Percentiles rank a stretch among this genome's conserved stretches.
These are phyloP conservation scores for Dromas ardeola DNA, from an alignment of 2,113 vertebrate species.

Conservation along the genomic window DNA sequence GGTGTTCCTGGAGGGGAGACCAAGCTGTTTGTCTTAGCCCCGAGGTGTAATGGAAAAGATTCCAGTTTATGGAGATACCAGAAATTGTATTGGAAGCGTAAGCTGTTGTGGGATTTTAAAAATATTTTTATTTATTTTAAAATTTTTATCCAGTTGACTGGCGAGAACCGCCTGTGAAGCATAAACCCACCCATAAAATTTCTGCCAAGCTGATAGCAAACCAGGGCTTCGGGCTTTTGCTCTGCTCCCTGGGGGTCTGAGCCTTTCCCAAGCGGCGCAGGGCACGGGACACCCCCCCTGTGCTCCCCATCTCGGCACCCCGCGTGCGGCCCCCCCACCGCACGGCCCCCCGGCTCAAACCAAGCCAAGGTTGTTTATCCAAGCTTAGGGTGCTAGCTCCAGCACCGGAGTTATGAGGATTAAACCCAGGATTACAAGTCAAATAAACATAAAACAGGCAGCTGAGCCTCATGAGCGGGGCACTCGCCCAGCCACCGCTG, in stretches of 20 bases:
- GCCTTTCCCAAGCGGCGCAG: not conserved
- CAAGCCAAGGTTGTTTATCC: not conserved
- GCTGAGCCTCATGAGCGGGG: not conserved
- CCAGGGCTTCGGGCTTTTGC: not conserved
- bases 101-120: not conserved
- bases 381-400: not conserved
- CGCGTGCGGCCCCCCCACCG: fast-evolving
- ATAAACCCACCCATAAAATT: not conserved
- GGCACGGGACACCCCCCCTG: not conserved
- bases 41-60: not conserved
- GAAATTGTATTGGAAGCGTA: not conserved
- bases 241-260: not conserved
- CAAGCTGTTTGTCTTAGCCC: not conserved
- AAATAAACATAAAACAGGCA: not conserved
- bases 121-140: not conserved
- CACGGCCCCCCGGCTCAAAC: not conserved
- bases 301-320: fast-evolving
- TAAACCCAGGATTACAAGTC: not conserved
- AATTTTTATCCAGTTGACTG: not conserved
- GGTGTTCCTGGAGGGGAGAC: not conserved
- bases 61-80: not conserved
- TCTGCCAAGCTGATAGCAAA: not conserved
- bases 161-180: not conserved
- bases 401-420: not conserved
- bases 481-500: not conserved